phyloP scores from a whole-genome alignment of 2,797 vertebrate genomes.

The Phoebastria nigripes region DNA sequence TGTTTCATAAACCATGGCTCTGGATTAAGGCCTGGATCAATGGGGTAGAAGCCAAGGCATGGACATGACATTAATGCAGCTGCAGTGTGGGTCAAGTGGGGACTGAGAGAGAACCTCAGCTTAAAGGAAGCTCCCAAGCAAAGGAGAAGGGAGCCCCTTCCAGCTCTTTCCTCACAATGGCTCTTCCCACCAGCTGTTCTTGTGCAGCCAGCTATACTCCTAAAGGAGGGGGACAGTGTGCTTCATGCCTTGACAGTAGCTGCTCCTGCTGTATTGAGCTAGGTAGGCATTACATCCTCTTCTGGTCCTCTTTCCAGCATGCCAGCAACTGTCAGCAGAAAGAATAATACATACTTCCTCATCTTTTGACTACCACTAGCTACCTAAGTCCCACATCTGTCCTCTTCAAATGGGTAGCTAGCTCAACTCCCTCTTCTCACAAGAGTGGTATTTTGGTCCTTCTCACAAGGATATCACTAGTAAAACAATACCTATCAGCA shows the following conservation, averaged over 20 bases:
- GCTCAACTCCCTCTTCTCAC: not conserved
- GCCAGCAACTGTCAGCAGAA: not conserved
- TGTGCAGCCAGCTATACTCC: not conserved
- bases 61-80: not conserved
- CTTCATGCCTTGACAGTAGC: not conserved
- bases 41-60: not conserved
- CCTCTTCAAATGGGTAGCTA: not conserved
- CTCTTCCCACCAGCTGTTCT: not conserved
- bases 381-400: not conserved
- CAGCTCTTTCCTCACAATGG: not conserved
- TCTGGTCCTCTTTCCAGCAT: not conserved
- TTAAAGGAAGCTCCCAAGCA: not conserved
- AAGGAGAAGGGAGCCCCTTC: not conserved
- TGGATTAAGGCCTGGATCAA: not conserved
- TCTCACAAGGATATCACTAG: not conserved
- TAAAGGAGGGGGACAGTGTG: not conserved
- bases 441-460: not conserved
- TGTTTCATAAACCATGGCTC: not conserved
- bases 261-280: not conserved
- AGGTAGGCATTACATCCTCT: not conserved
- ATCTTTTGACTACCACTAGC: not conserved
- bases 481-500: not conserved
- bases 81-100: not conserved
- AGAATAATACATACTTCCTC: not conserved
- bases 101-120: not conserved